Evolutionary conservation across 2,113 vertebrate species (phyloP), one percentile per base, ranked within the genome.

Genomic region (Suricata suricatta): DNA sequence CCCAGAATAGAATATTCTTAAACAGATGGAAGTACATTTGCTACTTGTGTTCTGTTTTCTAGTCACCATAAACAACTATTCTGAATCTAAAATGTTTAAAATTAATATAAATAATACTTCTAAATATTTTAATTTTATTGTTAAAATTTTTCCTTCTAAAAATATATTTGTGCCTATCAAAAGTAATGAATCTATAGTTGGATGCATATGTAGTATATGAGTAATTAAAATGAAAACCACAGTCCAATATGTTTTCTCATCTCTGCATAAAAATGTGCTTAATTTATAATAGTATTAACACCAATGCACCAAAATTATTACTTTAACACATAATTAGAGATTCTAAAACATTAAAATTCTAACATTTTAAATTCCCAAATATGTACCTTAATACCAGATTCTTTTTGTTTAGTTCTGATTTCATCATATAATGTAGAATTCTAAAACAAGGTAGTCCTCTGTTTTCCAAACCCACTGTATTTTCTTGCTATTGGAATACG

Each of bases 401-500:
- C 35, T 31, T 88, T 96, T 90, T 17, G 31, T 80, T 85, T 96
- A 77, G 35, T 92, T 94, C 68, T 71, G 33, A 68, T 85, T 25
- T 68, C 35, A 57, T 71, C 23, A 44, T 80, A 54, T 92, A 69
- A 41, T 60, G 7, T 6, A 80, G 19, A 95, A 92, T 95, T 94
- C 47, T 95, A 54, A 76, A 93, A 38, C 6, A 63, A 72, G 31
- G 16, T 44, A 23, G 16, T 83, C 7, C 64, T 88, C 12, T 57
- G 15, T 87, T 97, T 94, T 86, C 50, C 23, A 7, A 21, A 35
- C 41, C 21, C 19, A 76, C n/a, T 2, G 8, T 90, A 44, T 96
- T 95, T 97, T 92, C 72, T 93, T 97, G 52, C 31, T 88, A 66
- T 93, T 25, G 52, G 66, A 88, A 54, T 68, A 81, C 13, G 52